phyloP scores from a whole-genome alignment of 2,797 vertebrate genomes.

The Bradypus variegatus region DNA sequence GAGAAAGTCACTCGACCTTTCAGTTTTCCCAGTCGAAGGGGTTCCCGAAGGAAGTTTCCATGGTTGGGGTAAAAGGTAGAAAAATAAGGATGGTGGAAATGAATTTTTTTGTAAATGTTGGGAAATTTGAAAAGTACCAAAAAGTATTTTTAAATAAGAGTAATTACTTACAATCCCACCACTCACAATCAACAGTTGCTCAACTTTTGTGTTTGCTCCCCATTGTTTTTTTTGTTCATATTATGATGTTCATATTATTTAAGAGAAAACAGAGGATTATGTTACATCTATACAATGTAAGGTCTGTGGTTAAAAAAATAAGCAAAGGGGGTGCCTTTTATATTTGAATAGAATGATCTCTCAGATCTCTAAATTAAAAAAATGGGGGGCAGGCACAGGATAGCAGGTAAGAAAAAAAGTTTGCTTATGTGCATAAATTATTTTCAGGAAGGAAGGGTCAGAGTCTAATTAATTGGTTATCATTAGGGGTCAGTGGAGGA shows the following conservation, averaged over 20 bases:
- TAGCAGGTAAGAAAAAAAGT: neutral
- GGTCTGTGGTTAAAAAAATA: neutral
- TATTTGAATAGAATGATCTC: neutral
- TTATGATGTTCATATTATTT: neutral
- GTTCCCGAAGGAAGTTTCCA: neutral
- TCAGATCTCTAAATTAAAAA: neutral
- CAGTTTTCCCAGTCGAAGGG: neutral
- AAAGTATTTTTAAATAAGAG: neutral
- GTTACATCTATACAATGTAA: no score
- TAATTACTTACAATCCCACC: neutral
- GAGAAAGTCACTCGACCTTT: accelerated
- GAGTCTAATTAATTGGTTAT: neutral
- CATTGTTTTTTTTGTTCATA: neutral
- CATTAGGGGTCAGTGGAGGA: neutral
- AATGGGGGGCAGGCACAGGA: neutral
- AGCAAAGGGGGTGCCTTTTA: neutral
- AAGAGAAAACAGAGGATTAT: neutral
- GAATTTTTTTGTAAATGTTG: neutral
- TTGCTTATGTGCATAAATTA: neutral
- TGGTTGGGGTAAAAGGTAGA: neutral
- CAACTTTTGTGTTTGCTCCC: neutral
- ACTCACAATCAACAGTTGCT: neutral
- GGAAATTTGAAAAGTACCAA: neutral
- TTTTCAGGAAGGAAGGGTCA: neutral
- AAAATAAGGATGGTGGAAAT: neutral